Base-by-base conservation (phyloP, 1,140 invertebrate species). In the Drosophila tani region DNA sequence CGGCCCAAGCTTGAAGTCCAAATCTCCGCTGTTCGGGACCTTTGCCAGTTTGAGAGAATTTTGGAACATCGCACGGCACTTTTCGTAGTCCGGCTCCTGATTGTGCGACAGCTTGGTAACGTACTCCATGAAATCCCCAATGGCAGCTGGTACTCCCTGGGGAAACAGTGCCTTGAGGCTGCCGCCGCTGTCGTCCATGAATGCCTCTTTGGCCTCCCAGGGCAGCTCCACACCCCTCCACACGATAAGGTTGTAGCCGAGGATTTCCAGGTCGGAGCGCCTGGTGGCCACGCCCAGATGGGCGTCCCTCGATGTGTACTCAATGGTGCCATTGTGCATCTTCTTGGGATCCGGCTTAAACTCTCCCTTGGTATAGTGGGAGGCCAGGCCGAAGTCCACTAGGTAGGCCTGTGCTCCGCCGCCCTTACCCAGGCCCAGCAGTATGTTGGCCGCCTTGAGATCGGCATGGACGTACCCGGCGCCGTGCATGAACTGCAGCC, bases 231-330 rank as follows among this genome's bases (percentile, higher is more conserved):
- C 96, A 62, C 95, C 95, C 12, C 98, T 90, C 98, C 98, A 99
- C 74, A 98, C 96, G 35, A 99, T 94, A 83, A 99, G 94, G 93
- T 99, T 99, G 85, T 98, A 99, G 9, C 95, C 97, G 1, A 99
- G 94, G 65, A 98, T 98, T 94, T 99, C 98, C 2, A 99, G 93
- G 93, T 99, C 98, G n/a, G n/a, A n/a, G n/a, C n/a, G n/a, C n/a
- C n/a, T n/a, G n/a, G n/a, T n/a, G n/a, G n/a, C n/a, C n/a, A n/a
- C n/a, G n/a, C n/a, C n/a, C n/a, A n/a, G n/a, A n/a, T n/a, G n/a
- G n/a, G n/a, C n/a, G n/a, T n/a, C n/a, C n/a, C n/a, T n/a, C n/a
- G n/a, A n/a, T n/a, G n/a, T n/a, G n/a, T n/a, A n/a, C n/a, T n/a
- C n/a, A n/a, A n/a, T n/a, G n/a, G n/a, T n/a, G n/a, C n/a, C n/a